Evolutionary conservation across 2,113 vertebrate species (phyloP).

Genomic region (Campylomormyrus tamandua): DNA sequence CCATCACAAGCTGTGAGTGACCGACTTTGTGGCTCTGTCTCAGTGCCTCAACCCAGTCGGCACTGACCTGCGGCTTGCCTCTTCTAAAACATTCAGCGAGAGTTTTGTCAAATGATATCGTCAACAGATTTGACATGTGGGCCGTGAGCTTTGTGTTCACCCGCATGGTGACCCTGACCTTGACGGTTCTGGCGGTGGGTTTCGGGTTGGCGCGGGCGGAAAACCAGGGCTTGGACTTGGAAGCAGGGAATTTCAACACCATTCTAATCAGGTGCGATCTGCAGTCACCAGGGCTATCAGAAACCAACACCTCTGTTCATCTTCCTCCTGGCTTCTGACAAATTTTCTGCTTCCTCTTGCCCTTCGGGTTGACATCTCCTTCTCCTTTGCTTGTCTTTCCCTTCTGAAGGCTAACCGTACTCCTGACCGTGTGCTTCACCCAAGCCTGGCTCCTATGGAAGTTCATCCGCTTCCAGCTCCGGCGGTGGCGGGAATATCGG

Average conservation of each 20-base stretch:
- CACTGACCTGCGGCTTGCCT: background rate
- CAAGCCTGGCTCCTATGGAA: constrained; percentile 96
- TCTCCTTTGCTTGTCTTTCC: background rate
- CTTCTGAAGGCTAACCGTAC: constrained; percentile 72
- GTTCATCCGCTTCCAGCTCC: constrained; percentile 93
- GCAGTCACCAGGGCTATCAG: background rate
- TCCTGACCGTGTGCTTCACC: constrained; percentile 80
- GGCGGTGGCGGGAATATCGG: constrained; percentile 85
- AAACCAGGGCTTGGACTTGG: constrained; percentile 74
- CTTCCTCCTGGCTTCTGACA: background rate
- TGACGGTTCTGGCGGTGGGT: constrained; percentile 82
- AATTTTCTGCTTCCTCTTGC: background rate
- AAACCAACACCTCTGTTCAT: background rate
- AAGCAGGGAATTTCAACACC: constrained; percentile 86
- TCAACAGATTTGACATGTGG: constrained; percentile 81
- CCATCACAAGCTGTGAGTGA: constrained; percentile 86
- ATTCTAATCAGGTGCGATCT: constrained; percentile 73
- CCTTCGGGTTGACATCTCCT: background rate
- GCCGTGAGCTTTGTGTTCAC: constrained; percentile 83
- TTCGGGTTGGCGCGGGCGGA: constrained; percentile 83
- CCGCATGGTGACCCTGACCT: constrained; percentile 82
- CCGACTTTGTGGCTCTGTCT: background rate
- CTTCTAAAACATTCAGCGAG: background rate
- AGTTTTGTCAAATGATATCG: background rate
- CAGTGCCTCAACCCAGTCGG: background rate